phyloP scores from a whole-genome alignment of 1,140 invertebrate genomes.

The Cydia strobilella region DNA sequence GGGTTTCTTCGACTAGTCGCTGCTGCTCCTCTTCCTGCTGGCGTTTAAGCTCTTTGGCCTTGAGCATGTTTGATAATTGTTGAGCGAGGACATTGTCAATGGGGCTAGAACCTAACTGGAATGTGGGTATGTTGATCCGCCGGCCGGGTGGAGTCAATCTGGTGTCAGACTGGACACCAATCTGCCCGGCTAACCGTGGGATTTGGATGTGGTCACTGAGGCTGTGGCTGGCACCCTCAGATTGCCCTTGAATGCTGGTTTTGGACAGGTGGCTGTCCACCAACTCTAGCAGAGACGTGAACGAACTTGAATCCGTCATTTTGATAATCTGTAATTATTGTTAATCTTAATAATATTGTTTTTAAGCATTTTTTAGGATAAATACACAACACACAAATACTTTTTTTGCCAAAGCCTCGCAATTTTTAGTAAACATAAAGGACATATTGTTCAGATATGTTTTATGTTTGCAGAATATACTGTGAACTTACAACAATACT shows the following conservation, averaged over 20 bases:
- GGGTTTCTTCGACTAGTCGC: slow-evolving; percentile 49
- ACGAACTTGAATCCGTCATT: slow-evolving; percentile 53
- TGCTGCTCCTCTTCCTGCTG: slow-evolving; percentile 51
- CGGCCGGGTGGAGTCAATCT: slow-evolving; percentile 35
- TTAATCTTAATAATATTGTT: not conserved
- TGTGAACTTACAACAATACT: no score
- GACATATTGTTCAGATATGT: no score
- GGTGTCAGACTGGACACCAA: slow-evolving; percentile 47
- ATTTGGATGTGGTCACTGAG: slow-evolving; percentile 34
- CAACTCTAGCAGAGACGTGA: slow-evolving; percentile 57
- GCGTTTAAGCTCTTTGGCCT: slow-evolving; percentile 57
- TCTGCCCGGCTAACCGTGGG: slow-evolving; percentile 36
- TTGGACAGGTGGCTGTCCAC: slow-evolving; percentile 67
- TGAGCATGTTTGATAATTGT: slow-evolving; percentile 65
- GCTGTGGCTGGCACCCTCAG: slow-evolving; percentile 24
- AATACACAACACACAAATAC: no score
- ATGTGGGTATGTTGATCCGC: slow-evolving; percentile 48
- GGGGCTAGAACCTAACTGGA: slow-evolving; percentile 50
- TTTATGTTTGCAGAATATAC: no score
- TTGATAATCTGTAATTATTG: slow-evolving; percentile 14
- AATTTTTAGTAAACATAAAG: no score
- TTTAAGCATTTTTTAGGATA: not conserved
- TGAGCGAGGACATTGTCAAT: slow-evolving; percentile 56
- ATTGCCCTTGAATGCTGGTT: slow-evolving; percentile 46
- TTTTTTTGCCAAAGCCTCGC: no score